Evolutionary conservation across 2,797 vertebrate genomes (phyloP), one percentile per base, ranked within the genome.

Genomic region (Pogoniulus pusillus): DNA sequence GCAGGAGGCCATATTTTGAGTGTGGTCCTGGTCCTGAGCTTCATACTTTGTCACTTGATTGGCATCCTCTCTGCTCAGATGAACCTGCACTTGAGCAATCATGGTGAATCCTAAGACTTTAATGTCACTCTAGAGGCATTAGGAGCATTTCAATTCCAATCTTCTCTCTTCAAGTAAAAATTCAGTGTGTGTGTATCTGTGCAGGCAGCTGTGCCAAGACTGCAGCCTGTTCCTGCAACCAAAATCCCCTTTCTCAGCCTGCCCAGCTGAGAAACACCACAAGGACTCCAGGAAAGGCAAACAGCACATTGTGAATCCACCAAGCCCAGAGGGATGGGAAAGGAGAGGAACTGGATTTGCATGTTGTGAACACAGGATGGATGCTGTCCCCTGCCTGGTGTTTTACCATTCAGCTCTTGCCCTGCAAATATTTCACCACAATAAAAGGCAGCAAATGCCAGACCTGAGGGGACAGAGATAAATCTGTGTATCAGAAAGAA

Each of bases 101-200:
- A 45, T 32, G 8, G 14, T 12, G 22, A 30, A 49, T 29, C 64
- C n/a, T 45, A 83, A 60, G 45, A 37, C 66, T 82, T 79, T 18
- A 53, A 62, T 59, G 23, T 8, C 1, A 1, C 4, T 2, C 2
- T 1, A 37, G 37, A 76, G 34, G 22, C 5, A 63, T 17, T 7
- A 35, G 47, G 11, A 59, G 2, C 13, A 15, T 34, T 82, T 82
- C 23, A 73, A 19, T 19, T 74, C 51, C 30, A 27, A 22, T 60
- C 88, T 86, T 16, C 34, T 39, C 14, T 59, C 32, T 54, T 16
- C 29, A 32, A 43, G 43, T 18, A 27, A 45, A 73, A 71, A 60
- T 57, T 49, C 43, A 60, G 62, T 70, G 43, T 70, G 16, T 92
- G 83, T 94, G 57, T 82, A 87, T 93, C 75, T 95, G 82, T 65